A percentile compares a stretch with the other conserved stretches of the same genome.
Conservation (phyloP, 2,113 vertebrate genomes). For the Genyomyrus donnyi region DNA sequence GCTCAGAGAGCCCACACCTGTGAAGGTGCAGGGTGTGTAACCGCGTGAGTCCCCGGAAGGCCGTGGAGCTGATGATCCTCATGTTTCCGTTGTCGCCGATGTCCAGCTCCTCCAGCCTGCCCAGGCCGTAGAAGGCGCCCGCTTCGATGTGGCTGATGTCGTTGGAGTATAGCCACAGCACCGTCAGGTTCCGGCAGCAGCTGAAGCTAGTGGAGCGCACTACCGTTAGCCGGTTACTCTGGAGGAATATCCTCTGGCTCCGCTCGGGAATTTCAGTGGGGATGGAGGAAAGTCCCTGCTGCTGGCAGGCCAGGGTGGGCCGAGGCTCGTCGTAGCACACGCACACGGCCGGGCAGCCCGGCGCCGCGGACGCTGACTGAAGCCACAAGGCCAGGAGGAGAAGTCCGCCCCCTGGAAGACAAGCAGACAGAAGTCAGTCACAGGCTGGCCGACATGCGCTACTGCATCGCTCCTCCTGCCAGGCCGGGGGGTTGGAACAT, state of each 20-base stretch:
- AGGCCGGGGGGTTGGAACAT: background rate
- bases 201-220: slow-evolving; percentile 66
- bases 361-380: slow-evolving; percentile 54
- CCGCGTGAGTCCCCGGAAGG: slow-evolving; percentile 64
- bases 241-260: slow-evolving; percentile 74
- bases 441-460: background rate
- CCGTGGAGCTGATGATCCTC: slow-evolving; percentile 58
- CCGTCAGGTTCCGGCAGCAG: slow-evolving; percentile 68
- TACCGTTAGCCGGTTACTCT: slow-evolving; percentile 66
- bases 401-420: slow-evolving; percentile 20
- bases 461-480: too few species aligned
- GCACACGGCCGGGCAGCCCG: slow-evolving; percentile 65
- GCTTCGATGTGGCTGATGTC: slow-evolving; percentile 66
- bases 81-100: slow-evolving; percentile 70
- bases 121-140: slow-evolving; percentile 62
- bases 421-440: background rate
- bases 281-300: slow-evolving; percentile 66
- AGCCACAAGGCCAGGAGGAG: slow-evolving; percentile 48
- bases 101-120: slow-evolving; percentile 71
- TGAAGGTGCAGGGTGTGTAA: slow-evolving; percentile 72
- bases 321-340: slow-evolving; percentile 75
- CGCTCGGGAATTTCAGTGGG: slow-evolving; percentile 63
- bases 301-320: slow-evolving; percentile 73
- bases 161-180: slow-evolving; percentile 76
- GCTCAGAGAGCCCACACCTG: slow-evolving; percentile 67